Percentiles rank a stretch among this genome's conserved stretches.
These are phyloP conservation scores for Lasioglossum baleicum DNA, from an alignment of 1,140 invertebrate species.

Conservation along the genomic window DNA sequence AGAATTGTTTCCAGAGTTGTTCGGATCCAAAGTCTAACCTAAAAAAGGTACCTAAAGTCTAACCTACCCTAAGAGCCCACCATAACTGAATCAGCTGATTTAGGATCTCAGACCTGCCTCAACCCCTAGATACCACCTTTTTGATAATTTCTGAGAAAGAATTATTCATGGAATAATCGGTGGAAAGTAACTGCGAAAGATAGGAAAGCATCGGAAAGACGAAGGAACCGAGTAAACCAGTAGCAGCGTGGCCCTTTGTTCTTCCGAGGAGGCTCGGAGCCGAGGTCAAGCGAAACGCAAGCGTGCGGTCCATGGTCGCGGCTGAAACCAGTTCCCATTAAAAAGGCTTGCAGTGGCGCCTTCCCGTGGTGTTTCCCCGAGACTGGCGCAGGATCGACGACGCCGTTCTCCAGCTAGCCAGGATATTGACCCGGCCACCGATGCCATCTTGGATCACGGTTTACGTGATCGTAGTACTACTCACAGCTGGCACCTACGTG, in stretches of 20 bases:
- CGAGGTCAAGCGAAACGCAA: conserved; percentile 60
- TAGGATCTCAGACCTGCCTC: no score
- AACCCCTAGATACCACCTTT: no score
- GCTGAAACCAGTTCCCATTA: conserved; percentile 57
- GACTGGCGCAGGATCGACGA: conserved; percentile 18
- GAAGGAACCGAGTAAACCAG: no score
- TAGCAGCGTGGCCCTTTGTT: conserved; percentile 54
- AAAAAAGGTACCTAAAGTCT: no score
- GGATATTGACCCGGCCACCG: conserved; percentile 72
- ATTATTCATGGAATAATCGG: no score
- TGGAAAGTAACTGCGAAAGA: no score
- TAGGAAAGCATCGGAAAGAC: no score
- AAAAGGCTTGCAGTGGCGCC: conserved; percentile 60
- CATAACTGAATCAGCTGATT: no score
- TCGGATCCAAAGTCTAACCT: no score
- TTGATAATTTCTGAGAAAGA: no score
- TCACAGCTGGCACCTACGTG: conserved; percentile 64
- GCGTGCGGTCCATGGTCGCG: conserved; percentile 56
- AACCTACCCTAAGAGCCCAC: no score
- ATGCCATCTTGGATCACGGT: conserved; percentile 70
- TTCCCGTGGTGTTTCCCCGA: conserved; percentile 37
- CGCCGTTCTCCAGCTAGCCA: conserved; percentile 55
- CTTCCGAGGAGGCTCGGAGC: conserved; percentile 37
- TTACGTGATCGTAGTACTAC: conserved; percentile 70
- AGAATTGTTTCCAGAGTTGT: no score